These are phyloP conservation scores for Panthera tigris DNA, from an alignment of 2,113 vertebrate genomes.

Conservation along the genomic window DNA sequence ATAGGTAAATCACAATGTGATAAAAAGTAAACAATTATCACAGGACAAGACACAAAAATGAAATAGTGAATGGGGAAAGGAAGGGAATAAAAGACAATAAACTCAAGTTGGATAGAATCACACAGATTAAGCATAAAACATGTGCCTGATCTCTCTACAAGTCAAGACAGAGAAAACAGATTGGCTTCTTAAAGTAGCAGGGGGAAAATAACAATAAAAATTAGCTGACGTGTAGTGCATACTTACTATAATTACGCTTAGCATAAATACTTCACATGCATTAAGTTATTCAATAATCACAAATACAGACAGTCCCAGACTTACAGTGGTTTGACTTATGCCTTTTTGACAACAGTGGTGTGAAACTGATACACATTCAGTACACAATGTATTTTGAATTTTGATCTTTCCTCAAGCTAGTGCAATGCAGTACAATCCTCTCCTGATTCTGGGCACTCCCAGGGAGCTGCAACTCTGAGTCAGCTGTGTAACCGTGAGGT, in stretches of 20 bases:
- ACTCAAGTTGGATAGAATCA: not conserved
- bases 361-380: not conserved
- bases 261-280: not conserved
- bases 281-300: not conserved
- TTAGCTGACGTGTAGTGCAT: not conserved
- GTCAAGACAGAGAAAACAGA: not conserved
- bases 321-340: not conserved
- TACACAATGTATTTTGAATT: not conserved
- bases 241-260: not conserved
- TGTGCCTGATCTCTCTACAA: not conserved
- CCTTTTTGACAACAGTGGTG: not conserved
- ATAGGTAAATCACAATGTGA: not conserved
- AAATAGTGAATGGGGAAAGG: not conserved
- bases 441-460: not conserved
- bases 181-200: not conserved
- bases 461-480: not conserved
- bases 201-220: not conserved
- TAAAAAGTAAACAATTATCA: not conserved
- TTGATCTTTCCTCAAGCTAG: not conserved
- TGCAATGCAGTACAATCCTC: not conserved
- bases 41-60: not conserved
- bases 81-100: not conserved
- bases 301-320: not conserved
- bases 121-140: not conserved
- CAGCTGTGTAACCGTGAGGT: not conserved